Percentiles rank a stretch among this genome's conserved stretches.
These are phyloP conservation scores for Python bivittatus DNA, from an alignment of 2,113 vertebrate genomes.

Conservation along the genomic window DNA sequence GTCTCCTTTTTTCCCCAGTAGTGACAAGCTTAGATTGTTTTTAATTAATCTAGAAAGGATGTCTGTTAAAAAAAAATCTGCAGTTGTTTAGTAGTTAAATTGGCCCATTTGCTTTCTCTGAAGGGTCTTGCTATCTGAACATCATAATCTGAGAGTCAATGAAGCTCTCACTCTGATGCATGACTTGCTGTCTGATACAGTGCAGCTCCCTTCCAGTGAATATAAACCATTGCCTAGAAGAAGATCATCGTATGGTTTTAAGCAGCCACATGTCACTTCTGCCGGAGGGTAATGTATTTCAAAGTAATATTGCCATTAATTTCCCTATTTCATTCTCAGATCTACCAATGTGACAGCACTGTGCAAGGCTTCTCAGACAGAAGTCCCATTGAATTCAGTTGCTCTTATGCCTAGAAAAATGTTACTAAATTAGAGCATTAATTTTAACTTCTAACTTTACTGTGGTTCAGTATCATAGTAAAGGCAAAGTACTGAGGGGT, in stretches of 20 bases:
- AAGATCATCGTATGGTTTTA: conserved; percentile 8
- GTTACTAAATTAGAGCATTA: neutral
- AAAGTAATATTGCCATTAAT: neutral
- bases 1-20: neutral
- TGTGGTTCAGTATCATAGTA: neutral
- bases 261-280: neutral
- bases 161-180: conserved; percentile 83
- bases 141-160: conserved; percentile 78
- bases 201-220: conserved; percentile 36
- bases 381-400: neutral
- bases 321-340: neutral
- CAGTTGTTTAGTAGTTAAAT: neutral
- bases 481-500: neutral
- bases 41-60: neutral
- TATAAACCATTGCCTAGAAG: conserved; percentile 2
- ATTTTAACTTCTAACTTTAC: neutral
- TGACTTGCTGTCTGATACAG: conserved; percentile 74
- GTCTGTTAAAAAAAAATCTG: neutral
- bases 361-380: neutral
- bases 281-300: conserved; percentile 58
- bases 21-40: neutral
- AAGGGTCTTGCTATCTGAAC: conserved; percentile 79
- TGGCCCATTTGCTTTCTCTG: neutral
- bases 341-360: neutral
- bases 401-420: neutral